These are phyloP conservation scores for Fragum sueziense DNA, from an alignment of 2,888 invertebrate genomes.

Conservation along the genomic window DNA sequence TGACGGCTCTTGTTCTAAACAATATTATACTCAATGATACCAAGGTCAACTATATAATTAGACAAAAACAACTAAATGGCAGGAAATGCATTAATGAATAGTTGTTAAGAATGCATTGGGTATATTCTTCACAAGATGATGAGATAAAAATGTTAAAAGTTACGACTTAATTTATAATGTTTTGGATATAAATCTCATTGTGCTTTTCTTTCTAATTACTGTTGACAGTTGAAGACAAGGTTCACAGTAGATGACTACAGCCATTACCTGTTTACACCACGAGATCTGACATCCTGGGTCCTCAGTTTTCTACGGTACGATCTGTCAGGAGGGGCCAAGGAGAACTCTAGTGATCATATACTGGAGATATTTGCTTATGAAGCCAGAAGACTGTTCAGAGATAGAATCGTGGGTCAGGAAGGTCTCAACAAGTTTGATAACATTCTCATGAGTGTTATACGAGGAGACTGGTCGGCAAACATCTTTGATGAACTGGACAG, in stretches of 20 bases:
- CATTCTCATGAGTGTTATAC: slow-evolving; percentile 85
- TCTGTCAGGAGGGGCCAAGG: slow-evolving; percentile 74
- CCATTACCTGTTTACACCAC: slow-evolving; percentile 90
- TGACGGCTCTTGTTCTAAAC: no score
- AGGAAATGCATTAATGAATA: no score
- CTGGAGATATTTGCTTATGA: slow-evolving; percentile 89
- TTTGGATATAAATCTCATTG: no score
- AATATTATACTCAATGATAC: no score
- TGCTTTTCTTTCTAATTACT: background rate
- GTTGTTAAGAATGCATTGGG: no score
- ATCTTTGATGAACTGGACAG: slow-evolving; percentile 72
- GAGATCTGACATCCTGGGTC: slow-evolving; percentile 90
- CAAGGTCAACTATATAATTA: no score
- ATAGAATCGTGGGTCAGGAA: slow-evolving; percentile 87
- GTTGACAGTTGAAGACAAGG: slow-evolving; percentile 82
- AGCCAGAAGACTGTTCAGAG: slow-evolving; percentile 89
- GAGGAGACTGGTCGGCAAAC: slow-evolving; percentile 82
- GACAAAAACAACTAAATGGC: no score
- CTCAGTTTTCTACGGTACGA: slow-evolving; percentile 87
- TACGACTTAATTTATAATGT: no score
- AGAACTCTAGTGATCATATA: slow-evolving; percentile 78
- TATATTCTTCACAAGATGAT: no score
- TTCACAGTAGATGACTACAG: slow-evolving; percentile 85
- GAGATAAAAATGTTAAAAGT: no score
- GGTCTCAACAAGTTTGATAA: slow-evolving; percentile 87